Evolutionary conservation across 2,888 invertebrate species (phyloP).

Genomic region (Alviniconcha strummeri): DNA sequence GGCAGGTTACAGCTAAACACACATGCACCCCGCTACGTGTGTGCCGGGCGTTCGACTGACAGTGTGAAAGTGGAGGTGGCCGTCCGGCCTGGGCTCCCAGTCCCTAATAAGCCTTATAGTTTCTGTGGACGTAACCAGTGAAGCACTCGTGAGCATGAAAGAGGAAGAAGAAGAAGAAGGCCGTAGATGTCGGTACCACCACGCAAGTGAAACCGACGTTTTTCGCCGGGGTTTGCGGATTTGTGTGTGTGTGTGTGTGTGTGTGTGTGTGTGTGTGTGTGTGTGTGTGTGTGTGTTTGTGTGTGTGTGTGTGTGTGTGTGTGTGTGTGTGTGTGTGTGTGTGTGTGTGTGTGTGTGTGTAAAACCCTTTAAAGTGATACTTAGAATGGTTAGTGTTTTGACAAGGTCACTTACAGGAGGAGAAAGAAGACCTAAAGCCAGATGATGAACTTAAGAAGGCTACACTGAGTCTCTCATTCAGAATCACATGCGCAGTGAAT

Average conservation of each 20-base stretch:
- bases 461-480: neutral
- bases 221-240: neutral
- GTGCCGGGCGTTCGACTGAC: no score
- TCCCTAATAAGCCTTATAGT: neutral
- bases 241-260: neutral
- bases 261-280: conserved; percentile 13
- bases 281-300: neutral
- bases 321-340: neutral
- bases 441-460: no score
- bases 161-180: no score
- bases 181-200: neutral
- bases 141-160: no score
- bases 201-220: neutral
- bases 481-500: no score
- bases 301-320: neutral
- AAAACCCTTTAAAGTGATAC: neutral
- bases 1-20: no score
- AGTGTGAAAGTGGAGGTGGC: no score
- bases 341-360: neutral
- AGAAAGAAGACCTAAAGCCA: no score
- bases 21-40: no score
- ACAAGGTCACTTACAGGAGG: neutral
- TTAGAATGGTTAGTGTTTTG: neutral
- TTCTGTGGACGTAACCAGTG: neutral
- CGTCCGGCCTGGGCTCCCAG: no score